Evolutionary conservation across 2,797 vertebrate species (phyloP).

Genomic region (Leptoclinus maculatus): DNA sequence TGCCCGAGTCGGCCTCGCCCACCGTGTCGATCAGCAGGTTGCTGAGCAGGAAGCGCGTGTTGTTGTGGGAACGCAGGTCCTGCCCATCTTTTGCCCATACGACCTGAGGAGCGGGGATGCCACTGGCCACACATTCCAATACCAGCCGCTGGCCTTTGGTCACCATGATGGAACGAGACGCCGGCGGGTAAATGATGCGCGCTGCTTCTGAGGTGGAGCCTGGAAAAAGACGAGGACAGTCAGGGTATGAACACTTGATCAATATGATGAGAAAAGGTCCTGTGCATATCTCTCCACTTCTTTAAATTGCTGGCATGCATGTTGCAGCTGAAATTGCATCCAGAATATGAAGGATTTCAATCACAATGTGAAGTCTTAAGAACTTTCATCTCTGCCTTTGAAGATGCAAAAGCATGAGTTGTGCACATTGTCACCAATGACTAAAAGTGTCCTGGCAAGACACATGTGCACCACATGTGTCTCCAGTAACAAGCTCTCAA

Average conservation of each 20-base stretch:
- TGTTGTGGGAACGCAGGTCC: constrained; percentile 88
- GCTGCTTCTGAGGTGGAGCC: constrained; percentile 94
- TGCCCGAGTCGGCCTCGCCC: constrained; percentile 92
- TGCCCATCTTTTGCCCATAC: constrained; percentile 94
- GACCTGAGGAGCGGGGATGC: constrained; percentile 92
- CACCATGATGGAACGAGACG: constrained; percentile 94
- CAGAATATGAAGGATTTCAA: background rate
- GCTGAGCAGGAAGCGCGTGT: constrained; percentile 94
- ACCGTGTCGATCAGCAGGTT: constrained; percentile 94
- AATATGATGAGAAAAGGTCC: background rate
- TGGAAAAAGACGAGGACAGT: constrained; percentile 53
- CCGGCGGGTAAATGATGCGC: constrained; percentile 94
- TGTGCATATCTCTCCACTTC: background rate
- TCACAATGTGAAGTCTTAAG: background rate
- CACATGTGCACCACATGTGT: constrained; percentile 39
- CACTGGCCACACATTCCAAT: constrained; percentile 95
- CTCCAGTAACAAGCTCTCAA: background rate
- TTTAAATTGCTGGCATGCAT: background rate
- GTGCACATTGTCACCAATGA: constrained; percentile 8
- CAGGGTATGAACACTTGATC: background rate
- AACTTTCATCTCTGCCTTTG: constrained; percentile 21
- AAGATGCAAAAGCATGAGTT: constrained; percentile 22
- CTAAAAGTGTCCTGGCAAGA: constrained; percentile 21
- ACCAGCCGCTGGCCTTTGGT: constrained; percentile 96
- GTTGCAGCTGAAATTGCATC: constrained; percentile 1